Percentiles rank a stretch among this genome's conserved stretches.
Conservation (phyloP, 2,888 invertebrate genomes). For the Lasioglossum pauxillum region DNA sequence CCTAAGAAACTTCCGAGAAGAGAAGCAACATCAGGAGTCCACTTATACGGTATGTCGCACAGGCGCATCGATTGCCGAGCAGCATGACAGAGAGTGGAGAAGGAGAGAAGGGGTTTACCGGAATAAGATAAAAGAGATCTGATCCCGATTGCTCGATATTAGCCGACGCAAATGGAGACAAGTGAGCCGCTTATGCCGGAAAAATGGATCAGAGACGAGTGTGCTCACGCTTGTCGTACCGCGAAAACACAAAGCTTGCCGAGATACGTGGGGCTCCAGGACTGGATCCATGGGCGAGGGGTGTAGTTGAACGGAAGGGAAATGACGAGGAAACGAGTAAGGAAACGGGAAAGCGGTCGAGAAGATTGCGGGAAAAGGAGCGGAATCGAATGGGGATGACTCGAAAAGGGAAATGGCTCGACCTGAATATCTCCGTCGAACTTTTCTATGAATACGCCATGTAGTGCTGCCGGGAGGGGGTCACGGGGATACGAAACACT, state of each 20-base stretch:
- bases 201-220: slow-evolving; percentile 15
- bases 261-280: not conserved
- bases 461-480: slow-evolving; percentile 37
- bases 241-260: not conserved
- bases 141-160: not conserved
- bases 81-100: not conserved
- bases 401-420: slow-evolving; percentile 64
- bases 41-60: not conserved
- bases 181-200: not conserved
- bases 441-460: slow-evolving; percentile 78
- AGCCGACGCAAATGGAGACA: slow-evolving; percentile 26
- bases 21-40: not conserved
- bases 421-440: slow-evolving; percentile 73
- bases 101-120: not conserved
- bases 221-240: not conserved
- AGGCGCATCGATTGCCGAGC: not conserved
- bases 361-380: slow-evolving; percentile 20
- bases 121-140: not conserved
- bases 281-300: not conserved
- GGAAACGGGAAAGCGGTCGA: slow-evolving; percentile 15
- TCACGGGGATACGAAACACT: slow-evolving; percentile 64
- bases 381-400: slow-evolving; percentile 12
- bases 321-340: slow-evolving; percentile 10
- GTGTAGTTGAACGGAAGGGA: not conserved
- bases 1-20: not conserved